Evolutionary conservation across 2,888 invertebrate species (phyloP), one percentile per base, ranked within the genome.

Genomic region (Selenia dentaria): DNA sequence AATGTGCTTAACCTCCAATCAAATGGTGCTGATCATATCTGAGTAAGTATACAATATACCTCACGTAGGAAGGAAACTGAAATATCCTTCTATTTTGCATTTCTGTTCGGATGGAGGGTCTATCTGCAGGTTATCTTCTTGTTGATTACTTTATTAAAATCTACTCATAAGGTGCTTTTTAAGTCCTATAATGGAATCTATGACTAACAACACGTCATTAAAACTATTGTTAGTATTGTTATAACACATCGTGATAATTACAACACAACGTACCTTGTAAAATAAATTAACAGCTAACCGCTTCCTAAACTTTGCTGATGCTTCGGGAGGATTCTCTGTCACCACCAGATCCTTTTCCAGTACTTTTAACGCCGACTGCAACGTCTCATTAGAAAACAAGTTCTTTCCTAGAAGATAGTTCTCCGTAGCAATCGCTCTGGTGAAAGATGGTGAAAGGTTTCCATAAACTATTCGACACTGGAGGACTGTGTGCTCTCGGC

Each of bases 261-360:
- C 59, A n/a, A n/a, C n/a, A n/a, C n/a, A n/a, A n/a, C n/a, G n/a
- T 66, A 93, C 94, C 87, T 94, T 94, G 65, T 94, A 95, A 51
- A 57, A 72, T 12, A 72, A 74, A 29, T 91, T 79, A 8, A 92
- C 62, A 0, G 94, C 93, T 2, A 95, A 78, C 29, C 83, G 84
- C 57, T 91, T 92, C 22, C 94, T 86, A 58, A 92, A 95, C 11
- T 75, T 75, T 0, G 91, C 90, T 0, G 92, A 89, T 6, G 92
- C 91, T 59, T 93, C 92, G 1, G 92, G 92, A 0, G 92, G 83
- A 6, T 60, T 59, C 3, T 70, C 71, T 0, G 44, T 64, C 1
- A 74, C 69, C 0, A 72, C 46, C 0, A 85, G 25, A 45, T 86
- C 86, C 0, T 52, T 51, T 13, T 66, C 22, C 22, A 86, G 51